These are phyloP conservation scores for Paedocypris sp. DNA, from an alignment of 2,113 vertebrate genomes.

Conservation along the genomic window DNA sequence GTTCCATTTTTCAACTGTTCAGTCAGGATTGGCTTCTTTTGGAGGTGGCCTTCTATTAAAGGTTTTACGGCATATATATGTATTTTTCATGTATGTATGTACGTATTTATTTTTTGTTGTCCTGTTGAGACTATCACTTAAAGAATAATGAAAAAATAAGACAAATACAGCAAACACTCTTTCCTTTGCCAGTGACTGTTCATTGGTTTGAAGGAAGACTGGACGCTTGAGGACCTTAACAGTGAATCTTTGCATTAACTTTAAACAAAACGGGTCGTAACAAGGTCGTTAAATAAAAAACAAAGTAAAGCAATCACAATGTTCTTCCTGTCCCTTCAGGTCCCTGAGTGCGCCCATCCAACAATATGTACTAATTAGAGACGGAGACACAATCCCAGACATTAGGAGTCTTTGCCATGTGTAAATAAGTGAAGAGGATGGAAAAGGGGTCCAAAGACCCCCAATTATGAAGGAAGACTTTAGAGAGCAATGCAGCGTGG, in stretches of 20 bases:
- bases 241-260: not conserved
- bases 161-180: not conserved
- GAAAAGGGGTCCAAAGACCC: not conserved
- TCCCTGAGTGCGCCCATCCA: not conserved
- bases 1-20: too few relatives aligned
- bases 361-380: slow-evolving; percentile 14
- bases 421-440: not conserved
- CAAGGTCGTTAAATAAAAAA: too few relatives aligned
- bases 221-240: slow-evolving; percentile 1
- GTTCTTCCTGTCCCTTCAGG: not conserved
- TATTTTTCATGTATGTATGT: too few relatives aligned
- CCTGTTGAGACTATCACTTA: too few relatives aligned
- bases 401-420: not conserved
- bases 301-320: slow-evolving; percentile 1
- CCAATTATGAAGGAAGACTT: slow-evolving; percentile 19
- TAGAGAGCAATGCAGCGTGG: slow-evolving; percentile 15
- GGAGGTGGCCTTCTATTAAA: too few relatives aligned
- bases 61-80: too few relatives aligned
- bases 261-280: too few relatives aligned
- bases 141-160: too few relatives aligned
- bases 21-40: too few relatives aligned
- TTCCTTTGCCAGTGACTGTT: slow-evolving; percentile 14
- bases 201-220: slow-evolving; percentile 14
- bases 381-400: slow-evolving; percentile 13
- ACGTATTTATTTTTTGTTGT: too few relatives aligned